A percentile compares a stretch with the other conserved stretches of the same genome.
phyloP scores from a whole-genome alignment of 1,140 invertebrate species.

The Drosophila erecta region DNA sequence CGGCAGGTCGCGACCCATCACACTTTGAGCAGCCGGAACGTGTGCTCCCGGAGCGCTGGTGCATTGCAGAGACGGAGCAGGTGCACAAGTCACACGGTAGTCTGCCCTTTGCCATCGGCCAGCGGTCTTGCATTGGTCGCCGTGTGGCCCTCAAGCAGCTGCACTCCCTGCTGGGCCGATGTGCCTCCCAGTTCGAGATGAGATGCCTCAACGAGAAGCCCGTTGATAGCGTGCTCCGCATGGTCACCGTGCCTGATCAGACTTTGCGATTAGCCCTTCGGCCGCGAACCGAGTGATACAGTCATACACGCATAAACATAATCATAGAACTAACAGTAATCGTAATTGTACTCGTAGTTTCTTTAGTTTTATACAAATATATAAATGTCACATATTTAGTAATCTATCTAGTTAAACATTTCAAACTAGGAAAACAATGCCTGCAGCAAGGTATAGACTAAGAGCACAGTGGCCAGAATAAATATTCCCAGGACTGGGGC shows the following conservation, averaged over 20 bases:
- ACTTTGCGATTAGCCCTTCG: constrained; percentile 83
- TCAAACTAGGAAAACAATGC: constrained; percentile 55
- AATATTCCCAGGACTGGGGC: constrained; percentile 50
- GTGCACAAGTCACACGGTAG: constrained; percentile 88
- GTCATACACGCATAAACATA: constrained; percentile 21
- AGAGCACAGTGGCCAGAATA: constrained; percentile 37
- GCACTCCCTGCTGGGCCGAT: constrained; percentile 87
- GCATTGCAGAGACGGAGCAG: constrained; percentile 84
- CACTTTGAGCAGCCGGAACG: constrained; percentile 89
- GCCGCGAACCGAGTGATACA: constrained; percentile 31
- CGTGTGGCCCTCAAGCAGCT: constrained; percentile 92
- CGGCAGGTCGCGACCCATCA: constrained; percentile 89
- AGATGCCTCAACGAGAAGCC: constrained; percentile 85
- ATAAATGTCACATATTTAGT: constrained; percentile 39
- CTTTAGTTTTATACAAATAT: constrained; percentile 54
- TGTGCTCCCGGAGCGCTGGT: constrained; percentile 93
- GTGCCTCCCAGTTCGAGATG: constrained; percentile 85
- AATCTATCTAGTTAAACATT: constrained; percentile 1
- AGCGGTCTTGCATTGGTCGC: constrained; percentile 92
- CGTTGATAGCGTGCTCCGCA: constrained; percentile 86
- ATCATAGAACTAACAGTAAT: constrained; percentile 26
- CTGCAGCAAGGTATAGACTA: constrained; percentile 54
- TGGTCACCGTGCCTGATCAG: constrained; percentile 87
- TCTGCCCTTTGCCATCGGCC: constrained; percentile 93
- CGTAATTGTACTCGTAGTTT: constrained; percentile 43